Evolutionary conservation across 2,888 invertebrate genomes (phyloP).

Genomic region (Plagiodera versicolora): DNA sequence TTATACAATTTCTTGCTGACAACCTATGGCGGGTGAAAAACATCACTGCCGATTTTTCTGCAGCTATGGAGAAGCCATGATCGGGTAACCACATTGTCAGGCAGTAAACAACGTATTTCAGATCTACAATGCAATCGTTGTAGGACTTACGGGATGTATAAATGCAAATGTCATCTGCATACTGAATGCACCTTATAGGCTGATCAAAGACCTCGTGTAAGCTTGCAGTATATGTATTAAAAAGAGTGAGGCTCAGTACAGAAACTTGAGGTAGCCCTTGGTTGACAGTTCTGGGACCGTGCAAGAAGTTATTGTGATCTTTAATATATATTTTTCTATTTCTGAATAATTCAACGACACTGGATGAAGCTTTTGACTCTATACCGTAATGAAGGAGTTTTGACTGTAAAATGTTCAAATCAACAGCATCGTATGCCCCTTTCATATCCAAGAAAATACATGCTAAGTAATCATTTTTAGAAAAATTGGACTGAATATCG

Average conservation of each 20-base stretch:
- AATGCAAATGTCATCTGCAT: constrained; percentile 5
- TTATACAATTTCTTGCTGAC: too few species aligned
- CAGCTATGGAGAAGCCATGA: background rate
- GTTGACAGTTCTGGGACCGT: too few species aligned
- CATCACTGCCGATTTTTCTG: background rate
- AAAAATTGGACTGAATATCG: background rate
- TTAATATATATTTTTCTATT: too few species aligned
- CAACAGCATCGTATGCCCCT: constrained; percentile 5
- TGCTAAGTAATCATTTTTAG: constrained; percentile 1
- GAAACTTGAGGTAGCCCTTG: too few species aligned
- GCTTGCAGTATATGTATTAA: background rate
- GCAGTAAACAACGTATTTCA: too few species aligned
- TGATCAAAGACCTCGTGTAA: background rate
- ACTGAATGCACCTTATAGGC: background rate
- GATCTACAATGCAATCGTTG: background rate
- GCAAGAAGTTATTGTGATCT: too few species aligned
- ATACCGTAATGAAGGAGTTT: background rate
- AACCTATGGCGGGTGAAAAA: too few species aligned
- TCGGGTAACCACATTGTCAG: background rate
- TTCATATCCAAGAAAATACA: too few species aligned
- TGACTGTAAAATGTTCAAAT: background rate
- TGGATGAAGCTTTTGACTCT: background rate
- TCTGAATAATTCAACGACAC: background rate
- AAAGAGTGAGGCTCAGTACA: background rate
- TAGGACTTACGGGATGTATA: constrained; percentile 2